Conservation (phyloP, 2,113 vertebrate species). For the Xenus cinereus region DNA sequence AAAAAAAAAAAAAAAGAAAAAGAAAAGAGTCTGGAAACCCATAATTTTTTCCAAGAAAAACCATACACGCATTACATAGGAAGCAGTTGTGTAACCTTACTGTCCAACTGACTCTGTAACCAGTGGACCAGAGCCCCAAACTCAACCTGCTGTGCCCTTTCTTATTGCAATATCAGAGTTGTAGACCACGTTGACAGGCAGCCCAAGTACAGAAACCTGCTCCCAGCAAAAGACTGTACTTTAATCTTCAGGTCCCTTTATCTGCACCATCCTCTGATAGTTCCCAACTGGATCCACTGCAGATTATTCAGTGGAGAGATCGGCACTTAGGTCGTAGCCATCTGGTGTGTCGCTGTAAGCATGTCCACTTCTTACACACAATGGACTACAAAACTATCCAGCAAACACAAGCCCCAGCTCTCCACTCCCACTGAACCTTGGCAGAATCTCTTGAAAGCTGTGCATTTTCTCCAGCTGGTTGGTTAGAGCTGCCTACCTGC, state of each 20-base stretch:
- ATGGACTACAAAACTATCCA: neutral
- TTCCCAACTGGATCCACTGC: neutral
- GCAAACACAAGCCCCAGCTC: neutral
- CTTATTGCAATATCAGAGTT: constrained; percentile 57
- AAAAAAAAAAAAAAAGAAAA: neutral
- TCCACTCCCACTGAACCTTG: neutral
- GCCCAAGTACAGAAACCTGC: neutral
- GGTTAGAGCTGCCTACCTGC: neutral
- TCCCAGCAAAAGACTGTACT: neutral
- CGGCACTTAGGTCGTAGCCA: neutral
- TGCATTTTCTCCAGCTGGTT: neutral
- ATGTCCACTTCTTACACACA: neutral
- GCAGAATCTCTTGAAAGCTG: neutral
- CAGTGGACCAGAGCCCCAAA: neutral
- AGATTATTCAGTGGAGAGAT: neutral
- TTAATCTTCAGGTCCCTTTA: neutral
- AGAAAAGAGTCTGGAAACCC: neutral
- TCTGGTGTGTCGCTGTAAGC: neutral
- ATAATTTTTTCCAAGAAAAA: neutral
- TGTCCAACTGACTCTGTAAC: neutral
- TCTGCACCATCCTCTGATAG: neutral
- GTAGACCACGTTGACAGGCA: neutral
- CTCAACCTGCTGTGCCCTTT: neutral
- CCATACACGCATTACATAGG: neutral
- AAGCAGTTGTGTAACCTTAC: neutral